A percentile compares a stretch with the other conserved stretches of the same genome.
Evolutionary conservation across 2,888 invertebrate species (phyloP).

Genomic region (Sphinx pinastri): DNA sequence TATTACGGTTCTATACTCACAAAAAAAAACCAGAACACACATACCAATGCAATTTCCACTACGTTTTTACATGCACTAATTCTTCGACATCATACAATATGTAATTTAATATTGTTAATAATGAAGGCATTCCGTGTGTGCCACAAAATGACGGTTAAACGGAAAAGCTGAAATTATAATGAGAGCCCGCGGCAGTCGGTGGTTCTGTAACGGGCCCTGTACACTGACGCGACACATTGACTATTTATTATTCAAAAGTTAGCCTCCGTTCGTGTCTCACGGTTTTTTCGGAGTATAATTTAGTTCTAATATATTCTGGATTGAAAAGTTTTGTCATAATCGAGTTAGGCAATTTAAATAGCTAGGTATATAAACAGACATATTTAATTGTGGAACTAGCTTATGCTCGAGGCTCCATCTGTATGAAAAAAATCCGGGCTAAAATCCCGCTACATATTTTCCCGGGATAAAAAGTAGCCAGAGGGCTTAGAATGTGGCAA

Average conservation of each 20-base stretch:
- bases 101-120: slow-evolving; percentile 36
- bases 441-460: too few relatives aligned
- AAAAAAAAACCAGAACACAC: too few relatives aligned
- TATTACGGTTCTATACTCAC: too few relatives aligned
- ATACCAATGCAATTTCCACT: too few relatives aligned
- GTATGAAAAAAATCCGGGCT: too few relatives aligned
- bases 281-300: not conserved
- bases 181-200: slow-evolving; percentile 50
- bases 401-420: too few relatives aligned
- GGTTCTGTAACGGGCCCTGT: slow-evolving; percentile 27
- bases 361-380: too few relatives aligned
- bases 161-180: slow-evolving; percentile 63
- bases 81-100: not conserved
- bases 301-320: not conserved
- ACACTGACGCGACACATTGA: not conserved
- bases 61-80: not conserved
- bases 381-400: too few relatives aligned
- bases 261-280: not conserved
- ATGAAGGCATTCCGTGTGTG: slow-evolving; percentile 45
- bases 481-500: too few relatives aligned
- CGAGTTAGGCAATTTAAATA: too few relatives aligned
- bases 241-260: not conserved
- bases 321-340: too few relatives aligned
- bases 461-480: too few relatives aligned
- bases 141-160: slow-evolving; percentile 52